Percentiles rank a stretch among this genome's conserved stretches.
These are phyloP conservation scores for Aquatica leii DNA, from an alignment of 2,888 invertebrate genomes.

Conservation along the genomic window DNA sequence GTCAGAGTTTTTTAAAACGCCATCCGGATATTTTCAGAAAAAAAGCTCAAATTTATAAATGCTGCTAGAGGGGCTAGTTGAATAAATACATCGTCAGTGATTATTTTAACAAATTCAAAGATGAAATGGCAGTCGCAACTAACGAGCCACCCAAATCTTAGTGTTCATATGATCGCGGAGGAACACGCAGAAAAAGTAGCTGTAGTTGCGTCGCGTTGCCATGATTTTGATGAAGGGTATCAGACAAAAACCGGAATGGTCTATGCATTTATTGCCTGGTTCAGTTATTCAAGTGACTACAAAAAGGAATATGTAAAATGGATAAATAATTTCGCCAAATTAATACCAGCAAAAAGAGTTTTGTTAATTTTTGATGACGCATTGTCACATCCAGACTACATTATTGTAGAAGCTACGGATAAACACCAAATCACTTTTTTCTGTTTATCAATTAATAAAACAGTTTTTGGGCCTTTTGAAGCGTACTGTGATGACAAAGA, in stretches of 20 bases:
- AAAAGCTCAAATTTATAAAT: too few species aligned
- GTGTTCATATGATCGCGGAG: background rate
- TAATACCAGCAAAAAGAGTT: too few species aligned
- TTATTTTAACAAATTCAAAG: background rate
- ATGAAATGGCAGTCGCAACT: too few species aligned
- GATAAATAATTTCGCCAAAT: background rate
- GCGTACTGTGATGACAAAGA: background rate
- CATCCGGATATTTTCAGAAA: too few species aligned
- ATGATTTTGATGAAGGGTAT: constrained; percentile 7
- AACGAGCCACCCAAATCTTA: too few species aligned
- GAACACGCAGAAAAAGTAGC: background rate
- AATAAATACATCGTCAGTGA: too few species aligned
- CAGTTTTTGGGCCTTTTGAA: background rate
- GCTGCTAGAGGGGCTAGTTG: too few species aligned
- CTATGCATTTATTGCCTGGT: background rate
- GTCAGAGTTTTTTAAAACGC: too few species aligned
- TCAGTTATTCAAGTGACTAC: background rate
- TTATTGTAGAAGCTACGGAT: too few species aligned
- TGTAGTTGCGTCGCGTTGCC: background rate
- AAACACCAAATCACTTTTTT: background rate
- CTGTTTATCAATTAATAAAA: background rate
- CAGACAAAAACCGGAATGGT: too few species aligned
- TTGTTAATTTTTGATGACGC: too few species aligned
- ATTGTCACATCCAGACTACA: too few species aligned
- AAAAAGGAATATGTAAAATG: background rate